phyloP scores from a whole-genome alignment of 2,797 vertebrate genomes.

The Hemitrygon akajei region DNA sequence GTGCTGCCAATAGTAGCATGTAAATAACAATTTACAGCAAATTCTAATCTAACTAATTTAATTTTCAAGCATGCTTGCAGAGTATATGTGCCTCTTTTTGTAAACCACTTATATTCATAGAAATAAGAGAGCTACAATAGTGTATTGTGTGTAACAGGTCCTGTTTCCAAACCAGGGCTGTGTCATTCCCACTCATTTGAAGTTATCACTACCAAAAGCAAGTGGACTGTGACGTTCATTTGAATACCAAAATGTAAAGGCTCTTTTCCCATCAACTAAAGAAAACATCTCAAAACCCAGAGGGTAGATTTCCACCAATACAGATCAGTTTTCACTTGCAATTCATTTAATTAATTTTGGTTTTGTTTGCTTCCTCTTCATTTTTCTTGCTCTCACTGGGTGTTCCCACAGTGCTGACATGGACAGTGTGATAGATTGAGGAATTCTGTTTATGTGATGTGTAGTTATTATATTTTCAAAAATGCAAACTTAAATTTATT shows the following conservation, averaged over 20 bases:
- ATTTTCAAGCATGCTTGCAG: neutral
- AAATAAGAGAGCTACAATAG: neutral
- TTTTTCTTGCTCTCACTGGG: neutral
- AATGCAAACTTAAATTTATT: neutral
- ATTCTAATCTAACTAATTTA: neutral
- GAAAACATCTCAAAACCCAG: slow-evolving; percentile 34
- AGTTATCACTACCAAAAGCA: slow-evolving; percentile 26
- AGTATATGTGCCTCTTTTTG: neutral
- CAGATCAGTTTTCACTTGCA: slow-evolving; percentile 34
- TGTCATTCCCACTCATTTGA: slow-evolving; percentile 8
- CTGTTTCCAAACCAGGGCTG: neutral
- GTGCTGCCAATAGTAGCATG: no score
- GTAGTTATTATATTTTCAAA: neutral
- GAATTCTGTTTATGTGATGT: slow-evolving; percentile 18
- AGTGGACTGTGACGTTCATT: slow-evolving; percentile 36
- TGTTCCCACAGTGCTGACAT: slow-evolving; percentile 28
- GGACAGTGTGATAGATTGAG: slow-evolving; percentile 32
- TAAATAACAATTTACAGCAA: neutral
- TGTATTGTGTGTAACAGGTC: neutral
- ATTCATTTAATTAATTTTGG: slow-evolving; percentile 37
- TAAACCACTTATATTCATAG: neutral
- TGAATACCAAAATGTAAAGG: slow-evolving; percentile 35
- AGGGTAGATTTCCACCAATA: slow-evolving; percentile 26
- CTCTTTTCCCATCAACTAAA: slow-evolving; percentile 34
- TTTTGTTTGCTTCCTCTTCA: slow-evolving; percentile 19